These are phyloP conservation scores for Anisognathus igniventris DNA, from an alignment of 2,797 vertebrate species.

Conservation along the genomic window DNA sequence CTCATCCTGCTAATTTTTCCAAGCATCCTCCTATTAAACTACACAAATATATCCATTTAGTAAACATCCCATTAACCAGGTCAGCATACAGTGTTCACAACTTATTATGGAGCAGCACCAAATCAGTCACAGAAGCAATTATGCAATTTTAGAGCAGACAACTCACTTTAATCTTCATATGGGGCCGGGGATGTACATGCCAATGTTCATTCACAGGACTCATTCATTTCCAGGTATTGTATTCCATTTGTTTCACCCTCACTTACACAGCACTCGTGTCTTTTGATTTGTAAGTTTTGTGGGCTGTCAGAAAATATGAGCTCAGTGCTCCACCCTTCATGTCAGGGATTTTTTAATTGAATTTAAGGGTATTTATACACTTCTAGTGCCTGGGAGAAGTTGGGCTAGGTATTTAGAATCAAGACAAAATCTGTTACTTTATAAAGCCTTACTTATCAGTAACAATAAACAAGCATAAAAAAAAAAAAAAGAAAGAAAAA, in stretches of 20 bases:
- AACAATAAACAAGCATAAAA: background rate
- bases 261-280: background rate
- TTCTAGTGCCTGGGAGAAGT: background rate
- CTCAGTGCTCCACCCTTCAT: background rate
- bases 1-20: conserved; percentile 36
- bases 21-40: conserved; percentile 39
- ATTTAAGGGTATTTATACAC: background rate
- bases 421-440: background rate
- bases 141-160: conserved; percentile 23
- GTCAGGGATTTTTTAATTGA: background rate
- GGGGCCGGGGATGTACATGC: background rate
- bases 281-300: conserved; percentile 6
- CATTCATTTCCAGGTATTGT: background rate
- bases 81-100: conserved; percentile 29
- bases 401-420: background rate
- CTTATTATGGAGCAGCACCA: conserved; percentile 34
- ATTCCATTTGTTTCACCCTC: background rate
- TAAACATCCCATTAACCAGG: conserved; percentile 62
- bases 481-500: no score
- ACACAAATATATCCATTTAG: conserved; percentile 54
- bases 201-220: conserved; percentile 14
- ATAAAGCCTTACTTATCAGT: background rate
- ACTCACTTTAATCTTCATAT: conserved; percentile 42
- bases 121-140: conserved; percentile 55
- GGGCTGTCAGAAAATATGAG: background rate